Evolutionary conservation across 2,797 vertebrate species (phyloP), one percentile per base, ranked within the genome.

Genomic region (Rachycentron canadum): DNA sequence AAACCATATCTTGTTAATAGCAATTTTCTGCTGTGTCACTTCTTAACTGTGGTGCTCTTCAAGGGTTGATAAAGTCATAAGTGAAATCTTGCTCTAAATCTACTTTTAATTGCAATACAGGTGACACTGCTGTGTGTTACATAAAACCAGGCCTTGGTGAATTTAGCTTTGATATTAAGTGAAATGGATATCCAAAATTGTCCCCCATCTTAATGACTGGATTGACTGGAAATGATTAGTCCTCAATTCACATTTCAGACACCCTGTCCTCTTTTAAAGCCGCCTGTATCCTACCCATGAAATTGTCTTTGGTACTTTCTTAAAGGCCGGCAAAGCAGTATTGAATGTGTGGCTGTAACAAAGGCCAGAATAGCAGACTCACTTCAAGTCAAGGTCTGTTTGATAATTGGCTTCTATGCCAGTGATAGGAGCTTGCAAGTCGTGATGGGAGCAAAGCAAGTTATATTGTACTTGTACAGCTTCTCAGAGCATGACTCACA

Each of bases 121-220:
- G 38, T 56, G 38, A 53, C 53, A 30, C n/a, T n/a, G n/a, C 11
- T 16, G 23, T 28, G 16, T 30, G 40, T 21, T 45, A 56, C 23
- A 69, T 43, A 49, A 41, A 65, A 63, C 25, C 28, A 25, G 61
- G 45, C 9, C n/a, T n/a, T n/a, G n/a, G n/a, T n/a, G n/a, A n/a
- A n/a, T n/a, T n/a, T n/a, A 60, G 76, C 32, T 23, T n/a, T 1
- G 47, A n/a, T 64, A 50, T 32, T 58, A 58, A 60, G n/a, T n/a
- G 36, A 69, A 53, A 58, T n/a, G 2, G 6, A 34, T 16, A 16
- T 21, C 26, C 30, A 23, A 63, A 40, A 70, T 61, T 63, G 21
- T 69, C 30, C 45, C n/a, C 23, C n/a, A 14, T 30, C 36, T 41
- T 1, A 53, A 36, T 25, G 21, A 56, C 17, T 60, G 32, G 28